Evolutionary conservation across 2,113 vertebrate genomes (phyloP).

Genomic region (Thermophis baileyi): DNA sequence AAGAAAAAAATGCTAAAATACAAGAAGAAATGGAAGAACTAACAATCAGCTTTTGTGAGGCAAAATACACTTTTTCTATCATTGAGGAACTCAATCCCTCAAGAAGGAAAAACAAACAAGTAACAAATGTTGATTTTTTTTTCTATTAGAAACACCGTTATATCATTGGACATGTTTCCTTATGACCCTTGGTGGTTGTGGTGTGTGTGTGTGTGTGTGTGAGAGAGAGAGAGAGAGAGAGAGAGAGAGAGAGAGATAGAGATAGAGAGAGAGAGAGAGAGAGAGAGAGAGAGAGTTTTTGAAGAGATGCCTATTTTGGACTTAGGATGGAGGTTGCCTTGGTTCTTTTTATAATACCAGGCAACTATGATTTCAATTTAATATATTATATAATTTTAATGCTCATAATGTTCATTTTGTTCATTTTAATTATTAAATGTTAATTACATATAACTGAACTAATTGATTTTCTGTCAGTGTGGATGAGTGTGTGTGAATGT

Average conservation of each 20-base stretch:
- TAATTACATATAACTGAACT: not conserved
- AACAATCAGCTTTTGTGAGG: not conserved
- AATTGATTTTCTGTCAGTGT: not conserved
- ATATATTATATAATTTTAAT: not conserved
- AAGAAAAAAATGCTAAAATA: not conserved
- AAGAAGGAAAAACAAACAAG: not conserved
- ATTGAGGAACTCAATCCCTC: not conserved
- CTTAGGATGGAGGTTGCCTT: not conserved
- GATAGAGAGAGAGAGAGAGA: too few relatives aligned
- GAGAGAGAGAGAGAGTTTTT: not conserved
- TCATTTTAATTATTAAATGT: not conserved
- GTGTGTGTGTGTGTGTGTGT: not conserved
- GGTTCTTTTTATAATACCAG: not conserved
- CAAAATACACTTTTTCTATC: not conserved
- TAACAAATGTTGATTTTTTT: not conserved
- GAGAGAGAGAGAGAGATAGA: too few relatives aligned
- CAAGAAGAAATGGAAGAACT: not conserved
- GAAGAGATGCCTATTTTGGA: not conserved
- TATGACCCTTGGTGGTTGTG: not conserved
- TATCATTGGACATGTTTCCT: not conserved
- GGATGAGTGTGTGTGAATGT: not conserved
- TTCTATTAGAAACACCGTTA: not conserved
- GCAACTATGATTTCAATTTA: not conserved
- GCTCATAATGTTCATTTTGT: not conserved
- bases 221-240: accelerated